Percentiles rank a stretch among this genome's conserved stretches.
phyloP scores from a whole-genome alignment of 2,888 invertebrate species.

The Aporophyla nigra region DNA sequence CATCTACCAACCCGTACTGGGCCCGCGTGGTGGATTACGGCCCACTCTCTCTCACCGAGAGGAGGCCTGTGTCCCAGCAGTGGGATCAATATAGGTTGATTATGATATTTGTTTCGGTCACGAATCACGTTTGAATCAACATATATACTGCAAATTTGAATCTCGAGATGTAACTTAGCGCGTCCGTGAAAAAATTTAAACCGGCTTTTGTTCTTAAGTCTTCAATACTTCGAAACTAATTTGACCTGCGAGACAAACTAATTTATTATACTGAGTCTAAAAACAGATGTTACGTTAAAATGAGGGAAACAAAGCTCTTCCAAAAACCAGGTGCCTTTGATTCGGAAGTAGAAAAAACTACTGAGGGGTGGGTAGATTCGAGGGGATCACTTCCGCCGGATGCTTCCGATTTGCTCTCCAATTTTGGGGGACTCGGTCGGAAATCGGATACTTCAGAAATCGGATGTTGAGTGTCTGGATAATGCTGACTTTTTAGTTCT shows the following conservation, averaged over 20 bases:
- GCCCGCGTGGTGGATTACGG: too few relatives aligned
- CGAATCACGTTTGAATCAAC: too few relatives aligned
- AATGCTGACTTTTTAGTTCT: neutral
- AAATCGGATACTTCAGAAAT: conserved; percentile 58
- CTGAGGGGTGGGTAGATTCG: conserved; percentile 36
- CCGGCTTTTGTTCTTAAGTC: too few relatives aligned
- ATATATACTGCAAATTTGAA: too few relatives aligned
- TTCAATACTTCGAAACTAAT: too few relatives aligned
- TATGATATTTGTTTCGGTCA: too few relatives aligned
- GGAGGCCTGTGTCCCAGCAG: too few relatives aligned
- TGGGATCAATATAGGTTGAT: too few relatives aligned
- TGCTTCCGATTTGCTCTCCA: conserved; percentile 61
- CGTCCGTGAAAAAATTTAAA: too few relatives aligned
- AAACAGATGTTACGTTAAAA: conserved; percentile 31
- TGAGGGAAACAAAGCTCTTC: conserved; percentile 17
- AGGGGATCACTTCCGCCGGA: conserved; percentile 62
- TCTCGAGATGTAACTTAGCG: too few relatives aligned
- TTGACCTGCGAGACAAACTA: neutral
- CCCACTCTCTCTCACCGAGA: too few relatives aligned
- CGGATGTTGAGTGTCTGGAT: conserved; percentile 21
- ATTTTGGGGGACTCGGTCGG: conserved; percentile 43
- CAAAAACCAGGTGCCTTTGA: conserved; percentile 59
- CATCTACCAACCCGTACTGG: too few relatives aligned
- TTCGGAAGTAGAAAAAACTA: conserved; percentile 59
- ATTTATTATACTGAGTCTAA: neutral